phyloP scores from a whole-genome alignment of 2,797 vertebrate species.

The Catostomus latipinnis region DNA sequence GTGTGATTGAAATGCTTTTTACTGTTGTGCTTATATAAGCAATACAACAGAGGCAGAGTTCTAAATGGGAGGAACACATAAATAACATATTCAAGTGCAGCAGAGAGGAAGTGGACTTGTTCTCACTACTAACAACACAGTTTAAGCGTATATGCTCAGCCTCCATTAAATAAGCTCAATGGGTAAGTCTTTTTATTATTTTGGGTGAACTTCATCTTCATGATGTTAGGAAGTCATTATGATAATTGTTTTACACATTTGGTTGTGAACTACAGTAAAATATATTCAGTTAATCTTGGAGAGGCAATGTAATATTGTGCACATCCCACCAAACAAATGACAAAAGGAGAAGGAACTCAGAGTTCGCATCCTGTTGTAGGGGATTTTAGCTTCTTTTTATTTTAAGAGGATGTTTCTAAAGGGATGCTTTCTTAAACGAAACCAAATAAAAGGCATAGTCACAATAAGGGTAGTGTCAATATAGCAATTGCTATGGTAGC shows the following conservation, averaged over 20 bases:
- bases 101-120: conserved; percentile 71
- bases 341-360: conserved; percentile 24
- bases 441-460: conserved; percentile 12
- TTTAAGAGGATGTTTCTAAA: conserved; percentile 17
- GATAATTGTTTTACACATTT: not conserved
- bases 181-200: conserved; percentile 55
- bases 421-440: conserved; percentile 34
- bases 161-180: conserved; percentile 54
- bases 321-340: not conserved
- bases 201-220: no score
- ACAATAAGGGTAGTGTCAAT: not conserved
- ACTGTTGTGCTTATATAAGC: conserved; percentile 28
- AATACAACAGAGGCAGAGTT: conserved; percentile 12
- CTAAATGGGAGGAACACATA: conserved; percentile 67
- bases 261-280: not conserved
- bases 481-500: not conserved
- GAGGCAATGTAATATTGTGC: not conserved
- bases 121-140: conserved; percentile 56
- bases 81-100: conserved; percentile 57
- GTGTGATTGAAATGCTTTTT: not conserved
- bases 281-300: not conserved
- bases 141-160: conserved; percentile 30
- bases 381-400: conserved; percentile 20
- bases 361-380: conserved; percentile 18
- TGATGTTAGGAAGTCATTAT: not conserved